Percentiles rank a stretch among this genome's conserved stretches.
Evolutionary conservation across 1,140 invertebrate species (phyloP).

Genomic region (Heliconius melpomene): DNA sequence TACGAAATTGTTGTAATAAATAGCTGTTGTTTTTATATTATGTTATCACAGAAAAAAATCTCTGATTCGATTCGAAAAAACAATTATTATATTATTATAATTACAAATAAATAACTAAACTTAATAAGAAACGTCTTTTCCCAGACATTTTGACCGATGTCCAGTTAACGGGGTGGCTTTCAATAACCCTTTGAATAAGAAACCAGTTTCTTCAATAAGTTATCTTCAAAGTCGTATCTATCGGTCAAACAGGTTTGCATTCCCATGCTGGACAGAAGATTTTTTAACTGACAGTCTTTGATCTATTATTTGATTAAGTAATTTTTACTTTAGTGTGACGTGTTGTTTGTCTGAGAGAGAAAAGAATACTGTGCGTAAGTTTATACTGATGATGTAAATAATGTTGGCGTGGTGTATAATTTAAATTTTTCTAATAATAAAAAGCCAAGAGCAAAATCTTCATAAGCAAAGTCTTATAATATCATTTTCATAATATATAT

Average conservation of each 20-base stretch:
- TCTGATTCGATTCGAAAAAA: no score
- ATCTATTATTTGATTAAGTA: neutral
- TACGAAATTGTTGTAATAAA: no score
- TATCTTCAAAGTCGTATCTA: neutral
- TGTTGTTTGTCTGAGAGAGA: neutral
- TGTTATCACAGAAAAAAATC: no score
- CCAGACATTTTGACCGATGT: conserved; percentile 2
- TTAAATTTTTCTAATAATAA: no score
- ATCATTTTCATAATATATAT: no score
- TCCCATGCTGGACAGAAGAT: neutral
- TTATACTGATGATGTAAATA: no score
- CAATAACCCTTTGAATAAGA: neutral
- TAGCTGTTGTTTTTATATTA: no score
- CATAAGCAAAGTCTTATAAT: no score
- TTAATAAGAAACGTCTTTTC: neutral
- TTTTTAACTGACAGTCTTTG: neutral
- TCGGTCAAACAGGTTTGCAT: neutral
- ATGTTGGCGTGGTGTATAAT: no score
- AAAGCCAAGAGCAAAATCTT: no score
- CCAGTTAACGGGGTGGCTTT: neutral
- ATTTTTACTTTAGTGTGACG: neutral
- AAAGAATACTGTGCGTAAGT: neutral
- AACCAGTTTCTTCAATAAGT: conserved; percentile 8
- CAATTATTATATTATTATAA: no score
- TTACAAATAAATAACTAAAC: neutral